Evolutionary conservation across 2,113 vertebrate species (phyloP).

Genomic region (Astur gentilis): DNA sequence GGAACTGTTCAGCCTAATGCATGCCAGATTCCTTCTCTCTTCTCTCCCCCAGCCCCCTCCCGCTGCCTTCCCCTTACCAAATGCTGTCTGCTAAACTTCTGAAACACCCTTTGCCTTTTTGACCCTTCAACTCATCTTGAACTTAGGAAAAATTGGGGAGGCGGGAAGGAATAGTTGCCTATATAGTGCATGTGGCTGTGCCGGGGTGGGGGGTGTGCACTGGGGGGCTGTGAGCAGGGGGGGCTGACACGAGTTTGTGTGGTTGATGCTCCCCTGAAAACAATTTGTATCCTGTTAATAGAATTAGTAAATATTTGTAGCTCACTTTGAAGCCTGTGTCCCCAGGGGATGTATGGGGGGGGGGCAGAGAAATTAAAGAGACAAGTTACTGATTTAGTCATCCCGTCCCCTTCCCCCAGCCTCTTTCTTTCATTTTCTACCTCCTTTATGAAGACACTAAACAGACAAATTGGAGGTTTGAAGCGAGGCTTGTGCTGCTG

Average conservation of each 20-base stretch:
- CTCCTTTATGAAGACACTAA: slow-evolving; percentile 73
- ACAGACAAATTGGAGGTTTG: slow-evolving; percentile 68
- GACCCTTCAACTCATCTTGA: slow-evolving; percentile 86
- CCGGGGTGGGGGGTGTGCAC: neutral
- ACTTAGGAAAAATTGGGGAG: slow-evolving; percentile 76
- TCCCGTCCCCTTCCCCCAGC: slow-evolving; percentile 45
- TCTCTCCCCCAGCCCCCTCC: slow-evolving; percentile 26
- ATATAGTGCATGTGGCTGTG: neutral
- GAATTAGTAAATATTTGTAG: slow-evolving; percentile 83
- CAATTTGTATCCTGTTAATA: slow-evolving; percentile 74
- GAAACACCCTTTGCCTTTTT: slow-evolving; percentile 85
- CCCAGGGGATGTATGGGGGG: slow-evolving; percentile 51
- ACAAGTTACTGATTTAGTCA: slow-evolving; percentile 60
- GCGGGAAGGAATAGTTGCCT: slow-evolving; percentile 55
- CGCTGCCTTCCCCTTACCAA: slow-evolving; percentile 61
- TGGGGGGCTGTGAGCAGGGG: neutral
- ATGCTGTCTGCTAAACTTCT: slow-evolving; percentile 82
- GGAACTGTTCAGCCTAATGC: slow-evolving; percentile 70
- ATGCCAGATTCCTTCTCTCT: slow-evolving; percentile 66
- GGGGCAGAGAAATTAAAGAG: slow-evolving; percentile 43
- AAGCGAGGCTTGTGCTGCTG: slow-evolving; percentile 51
- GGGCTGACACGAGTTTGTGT: neutral
- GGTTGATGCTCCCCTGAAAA: slow-evolving; percentile 67
- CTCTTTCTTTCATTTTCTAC: slow-evolving; percentile 29
- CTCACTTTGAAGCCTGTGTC: slow-evolving; percentile 66